phyloP scores from a whole-genome alignment of 2,888 invertebrate genomes.

The Sipha maydis region DNA sequence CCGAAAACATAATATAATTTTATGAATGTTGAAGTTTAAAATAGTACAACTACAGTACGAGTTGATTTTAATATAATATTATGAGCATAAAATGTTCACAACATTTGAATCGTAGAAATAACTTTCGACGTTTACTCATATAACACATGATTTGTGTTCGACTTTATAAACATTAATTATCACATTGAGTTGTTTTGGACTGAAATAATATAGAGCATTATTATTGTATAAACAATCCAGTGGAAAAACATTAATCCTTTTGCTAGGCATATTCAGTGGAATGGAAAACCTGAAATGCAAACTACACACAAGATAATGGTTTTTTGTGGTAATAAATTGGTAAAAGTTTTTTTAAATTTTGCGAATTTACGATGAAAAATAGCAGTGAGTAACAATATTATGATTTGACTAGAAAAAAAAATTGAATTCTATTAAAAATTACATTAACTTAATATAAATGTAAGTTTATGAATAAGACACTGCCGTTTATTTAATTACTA shows the following conservation, averaged over 20 bases:
- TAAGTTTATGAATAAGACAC: too few species aligned
- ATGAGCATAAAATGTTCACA: not conserved
- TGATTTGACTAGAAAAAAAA: too few species aligned
- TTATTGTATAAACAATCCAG: not conserved
- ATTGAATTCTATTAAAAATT: too few species aligned
- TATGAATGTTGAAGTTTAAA: not conserved
- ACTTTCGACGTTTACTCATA: slow-evolving; percentile 11
- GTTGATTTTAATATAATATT: not conserved
- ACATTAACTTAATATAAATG: too few species aligned
- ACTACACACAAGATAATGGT: too few species aligned
- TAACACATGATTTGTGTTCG: slow-evolving; percentile 31
- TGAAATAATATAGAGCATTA: not conserved
- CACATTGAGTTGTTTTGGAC: not conserved
- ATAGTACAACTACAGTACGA: not conserved
- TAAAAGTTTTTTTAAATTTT: too few species aligned
- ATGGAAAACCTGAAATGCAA: too few species aligned
- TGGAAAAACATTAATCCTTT: not conserved
- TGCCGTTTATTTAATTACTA: too few species aligned
- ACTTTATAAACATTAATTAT: slow-evolving; percentile 8
- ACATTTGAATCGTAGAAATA: slow-evolving; percentile 13
- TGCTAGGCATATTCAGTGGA: not conserved
- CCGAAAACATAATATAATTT: not conserved
- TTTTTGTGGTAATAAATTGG: too few species aligned
- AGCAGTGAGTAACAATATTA: too few species aligned
- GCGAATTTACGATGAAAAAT: too few species aligned